These are phyloP conservation scores for Sebastes wilsoni DNA, from an alignment of 2,797 vertebrate genomes.

Conservation along the genomic window DNA sequence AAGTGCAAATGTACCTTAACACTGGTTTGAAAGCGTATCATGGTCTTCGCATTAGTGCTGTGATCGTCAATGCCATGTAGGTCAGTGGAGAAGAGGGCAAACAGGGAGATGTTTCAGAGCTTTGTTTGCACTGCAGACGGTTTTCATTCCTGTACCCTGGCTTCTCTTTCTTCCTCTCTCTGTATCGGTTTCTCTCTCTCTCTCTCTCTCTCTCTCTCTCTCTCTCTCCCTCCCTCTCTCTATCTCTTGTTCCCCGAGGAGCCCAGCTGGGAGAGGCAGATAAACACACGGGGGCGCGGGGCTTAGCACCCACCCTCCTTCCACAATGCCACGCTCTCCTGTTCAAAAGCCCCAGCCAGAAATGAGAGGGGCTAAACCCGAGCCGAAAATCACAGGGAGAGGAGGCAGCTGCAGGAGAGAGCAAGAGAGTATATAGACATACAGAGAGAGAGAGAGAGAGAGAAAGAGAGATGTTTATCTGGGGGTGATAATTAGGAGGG, in stretches of 20 bases:
- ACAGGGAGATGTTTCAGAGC: conserved; percentile 39
- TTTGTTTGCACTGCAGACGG: conserved; percentile 44
- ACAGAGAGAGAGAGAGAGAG: background rate
- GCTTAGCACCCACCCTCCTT: conserved; percentile 73
- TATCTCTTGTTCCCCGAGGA: conserved; percentile 73
- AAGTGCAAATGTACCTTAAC: background rate
- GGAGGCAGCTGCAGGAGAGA: conserved; percentile 55
- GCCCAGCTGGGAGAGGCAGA: conserved; percentile 83
- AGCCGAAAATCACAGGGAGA: conserved; percentile 64
- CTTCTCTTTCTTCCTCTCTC: background rate
- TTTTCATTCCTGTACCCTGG: conserved; percentile 47
- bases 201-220: background rate
- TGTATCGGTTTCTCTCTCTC: background rate
- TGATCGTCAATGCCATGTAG: conserved; percentile 29
- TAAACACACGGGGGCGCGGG: conserved; percentile 76
- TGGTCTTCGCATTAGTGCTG: background rate
- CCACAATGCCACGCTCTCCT: conserved; percentile 74
- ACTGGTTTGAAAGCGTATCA: conserved; percentile 1
- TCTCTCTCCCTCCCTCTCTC: conserved; percentile 11
- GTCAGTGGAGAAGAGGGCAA: conserved; percentile 39
- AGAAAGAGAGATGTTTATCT: conserved; percentile 44
- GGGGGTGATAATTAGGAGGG: conserved; percentile 46
- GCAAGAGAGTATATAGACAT: background rate
- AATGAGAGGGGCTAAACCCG: conserved; percentile 67
- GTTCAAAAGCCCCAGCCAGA: conserved; percentile 71